Conservation (phyloP, 2,113 vertebrate genomes). For the Osmerus mordax region DNA sequence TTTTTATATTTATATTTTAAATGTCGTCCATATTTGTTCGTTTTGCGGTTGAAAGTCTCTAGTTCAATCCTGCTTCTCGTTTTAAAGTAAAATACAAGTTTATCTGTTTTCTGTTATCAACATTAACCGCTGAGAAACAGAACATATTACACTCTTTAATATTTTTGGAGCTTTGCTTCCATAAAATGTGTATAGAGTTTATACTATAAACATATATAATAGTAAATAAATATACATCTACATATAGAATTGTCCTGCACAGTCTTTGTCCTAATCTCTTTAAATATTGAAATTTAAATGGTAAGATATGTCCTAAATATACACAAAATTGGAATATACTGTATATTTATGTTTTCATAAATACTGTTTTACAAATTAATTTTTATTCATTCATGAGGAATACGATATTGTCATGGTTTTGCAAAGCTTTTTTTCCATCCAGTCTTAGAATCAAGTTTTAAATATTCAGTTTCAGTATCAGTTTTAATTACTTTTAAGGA, state of each 20-base stretch:
- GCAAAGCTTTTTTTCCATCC: no score
- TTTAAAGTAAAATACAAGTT: no score
- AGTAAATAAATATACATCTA: background rate
- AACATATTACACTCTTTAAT: no score
- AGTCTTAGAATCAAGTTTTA: no score
- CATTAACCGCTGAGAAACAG: background rate
- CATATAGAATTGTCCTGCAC: no score
- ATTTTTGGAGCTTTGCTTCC: no score
- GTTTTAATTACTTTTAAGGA: no score
- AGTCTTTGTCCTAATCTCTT: background rate
- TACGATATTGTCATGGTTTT: background rate
- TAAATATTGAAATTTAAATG: background rate
- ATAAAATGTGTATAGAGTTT: no score
- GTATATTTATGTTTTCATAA: background rate
- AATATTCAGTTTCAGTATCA: no score
- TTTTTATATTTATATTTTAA: no score
- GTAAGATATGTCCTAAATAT: background rate
- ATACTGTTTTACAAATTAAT: background rate
- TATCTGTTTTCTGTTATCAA: background rate
- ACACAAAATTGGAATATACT: no score
- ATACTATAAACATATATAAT: background rate
- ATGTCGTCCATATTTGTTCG: background rate
- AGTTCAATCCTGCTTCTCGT: no score
- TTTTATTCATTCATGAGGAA: background rate
- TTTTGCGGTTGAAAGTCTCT: background rate